These are phyloP conservation scores for Pangasius krempfi DNA, from an alignment of 2,797 vertebrate species.

Conservation along the genomic window DNA sequence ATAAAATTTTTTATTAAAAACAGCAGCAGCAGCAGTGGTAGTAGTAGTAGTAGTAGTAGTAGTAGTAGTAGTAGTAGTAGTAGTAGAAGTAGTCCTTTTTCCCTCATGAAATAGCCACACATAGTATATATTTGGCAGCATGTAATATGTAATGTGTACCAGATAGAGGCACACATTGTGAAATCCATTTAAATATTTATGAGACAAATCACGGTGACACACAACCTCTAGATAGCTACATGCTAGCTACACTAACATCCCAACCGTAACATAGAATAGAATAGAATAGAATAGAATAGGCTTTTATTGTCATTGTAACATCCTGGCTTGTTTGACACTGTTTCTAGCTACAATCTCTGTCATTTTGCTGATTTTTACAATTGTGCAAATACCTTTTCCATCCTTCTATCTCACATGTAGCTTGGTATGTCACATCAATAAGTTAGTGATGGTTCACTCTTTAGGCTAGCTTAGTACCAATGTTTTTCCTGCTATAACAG, in stretches of 20 bases:
- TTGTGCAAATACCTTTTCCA: background rate
- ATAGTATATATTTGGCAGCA: too few species aligned
- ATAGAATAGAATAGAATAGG: too few species aligned
- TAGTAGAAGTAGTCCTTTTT: too few species aligned
- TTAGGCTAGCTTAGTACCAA: background rate
- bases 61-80: too few species aligned
- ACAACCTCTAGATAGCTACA: background rate
- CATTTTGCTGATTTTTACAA: background rate
- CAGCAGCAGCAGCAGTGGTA: background rate
- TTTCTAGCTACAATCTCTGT: background rate
- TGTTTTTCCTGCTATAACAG: background rate
- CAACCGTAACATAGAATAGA: background rate
- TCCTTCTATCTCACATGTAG: too few species aligned
- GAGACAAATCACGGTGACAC: background rate
- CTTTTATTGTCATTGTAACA: background rate
- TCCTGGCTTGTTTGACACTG: background rate
- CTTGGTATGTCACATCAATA: background rate
- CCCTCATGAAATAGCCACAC: too few species aligned
- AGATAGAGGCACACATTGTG: background rate
- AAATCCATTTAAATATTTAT: background rate
- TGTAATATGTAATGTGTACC: too few species aligned
- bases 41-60: too few species aligned
- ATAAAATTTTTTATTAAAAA: background rate
- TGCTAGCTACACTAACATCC: background rate
- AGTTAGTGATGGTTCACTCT: background rate